Evolutionary conservation across 2,888 invertebrate genomes (phyloP), one percentile per base, ranked within the genome.

Genomic region (Agrotis ipsilon): DNA sequence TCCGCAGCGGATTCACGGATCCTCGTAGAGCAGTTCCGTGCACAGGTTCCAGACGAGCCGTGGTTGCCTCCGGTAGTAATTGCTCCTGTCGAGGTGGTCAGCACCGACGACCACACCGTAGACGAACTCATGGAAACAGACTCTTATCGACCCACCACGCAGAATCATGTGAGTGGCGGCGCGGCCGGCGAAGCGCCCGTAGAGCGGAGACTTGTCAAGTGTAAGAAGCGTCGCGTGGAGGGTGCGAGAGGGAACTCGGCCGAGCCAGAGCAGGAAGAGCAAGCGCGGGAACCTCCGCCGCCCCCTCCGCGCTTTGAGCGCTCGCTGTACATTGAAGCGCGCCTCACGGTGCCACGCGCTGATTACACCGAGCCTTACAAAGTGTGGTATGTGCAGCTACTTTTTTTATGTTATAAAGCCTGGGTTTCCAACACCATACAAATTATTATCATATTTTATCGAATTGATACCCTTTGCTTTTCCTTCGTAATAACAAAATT

Each of bases 341-440:
- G 86, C 72, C 88, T 94, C 49, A 90, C 90, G 21, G 93, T 92
- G 60, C 90, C 89, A 18, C 87, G 89, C 65, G 90, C 94, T 16
- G 94, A 89, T 78, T 94, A 91, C 82, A 91, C 93, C 2, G 94
- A 94, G 75, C 84, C 88, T 2, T 94, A 93, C 81, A 86, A 89
- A 14, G 85, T 89, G 3, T 90, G 93, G 66, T 66, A 66, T 7
- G 48, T n/a, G n/a, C 52, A 52, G 16, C 51, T 52, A 18, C 54
- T 21, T 27, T 11, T 60, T 2, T n/a, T 39, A 39, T 39, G 39
- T 39, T 39, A 39, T 9, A 39, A 39, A 39, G 9, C 39, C 0
- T 32, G 32, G 32, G 5, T 32, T 1, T 32, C 32, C 32, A 32
- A 6, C 7, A 32, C 32, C n/a, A 24, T 24, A 24, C 5, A 27